phyloP scores from a whole-genome alignment of 2,797 vertebrate genomes.

The Toxotes lorentzi region DNA sequence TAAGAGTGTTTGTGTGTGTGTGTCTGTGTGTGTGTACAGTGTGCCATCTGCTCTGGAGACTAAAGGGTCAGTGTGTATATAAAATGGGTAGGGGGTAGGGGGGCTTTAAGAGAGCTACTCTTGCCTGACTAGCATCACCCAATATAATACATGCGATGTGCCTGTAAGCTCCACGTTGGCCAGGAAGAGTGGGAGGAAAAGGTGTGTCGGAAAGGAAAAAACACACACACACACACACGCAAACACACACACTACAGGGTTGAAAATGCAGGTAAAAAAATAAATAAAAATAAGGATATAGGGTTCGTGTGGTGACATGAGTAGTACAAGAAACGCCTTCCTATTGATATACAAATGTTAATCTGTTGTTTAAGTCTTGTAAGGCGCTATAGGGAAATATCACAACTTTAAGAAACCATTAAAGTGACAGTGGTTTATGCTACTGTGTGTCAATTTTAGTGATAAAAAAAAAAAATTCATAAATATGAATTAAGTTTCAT shows the following conservation, averaged over 20 bases:
- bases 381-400: background rate
- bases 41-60: slow-evolving; percentile 66
- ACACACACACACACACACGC: background rate
- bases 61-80: slow-evolving; percentile 57
- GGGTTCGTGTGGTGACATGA: background rate
- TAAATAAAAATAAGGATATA: background rate
- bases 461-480: background rate
- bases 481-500: background rate
- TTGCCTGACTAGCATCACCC: slow-evolving; percentile 28
- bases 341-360: background rate
- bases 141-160: slow-evolving; percentile 44
- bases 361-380: background rate
- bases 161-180: slow-evolving; percentile 70
- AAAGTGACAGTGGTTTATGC: background rate
- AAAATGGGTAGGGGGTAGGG: slow-evolving; percentile 60
- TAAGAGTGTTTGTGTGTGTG: slow-evolving; percentile 15
- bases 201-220: slow-evolving; percentile 55
- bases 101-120: slow-evolving; percentile 56
- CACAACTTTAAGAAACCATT: background rate
- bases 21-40: slow-evolving; percentile 42
- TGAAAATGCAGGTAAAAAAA: background rate
- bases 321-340: background rate
- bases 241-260: background rate
- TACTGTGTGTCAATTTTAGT: background rate
- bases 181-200: slow-evolving; percentile 73